These are phyloP conservation scores for Synanthedon andrenaeformis DNA, from an alignment of 2,888 invertebrate species.

Conservation along the genomic window DNA sequence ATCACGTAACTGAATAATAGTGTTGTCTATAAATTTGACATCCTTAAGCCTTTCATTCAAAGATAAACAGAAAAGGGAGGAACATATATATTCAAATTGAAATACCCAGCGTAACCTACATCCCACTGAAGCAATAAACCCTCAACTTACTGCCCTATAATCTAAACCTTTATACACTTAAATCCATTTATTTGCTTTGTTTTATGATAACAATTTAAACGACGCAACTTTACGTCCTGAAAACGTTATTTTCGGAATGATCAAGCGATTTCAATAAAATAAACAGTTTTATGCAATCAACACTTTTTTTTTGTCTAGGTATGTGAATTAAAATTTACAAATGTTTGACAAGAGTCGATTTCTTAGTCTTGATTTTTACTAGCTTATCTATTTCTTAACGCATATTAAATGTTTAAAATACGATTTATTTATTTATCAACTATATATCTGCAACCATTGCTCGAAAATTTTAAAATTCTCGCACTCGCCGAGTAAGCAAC, in stretches of 20 bases:
- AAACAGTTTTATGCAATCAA: background rate
- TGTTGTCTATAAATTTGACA: background rate
- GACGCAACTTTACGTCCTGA: conserved; percentile 3
- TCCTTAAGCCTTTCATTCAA: conserved; percentile 1
- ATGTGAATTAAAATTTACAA: too few species aligned
- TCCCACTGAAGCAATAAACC: conserved; percentile 25
- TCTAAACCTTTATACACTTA: conserved; percentile 17
- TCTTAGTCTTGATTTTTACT: too few species aligned
- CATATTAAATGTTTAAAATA: too few species aligned
- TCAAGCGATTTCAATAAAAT: conserved; percentile 6
- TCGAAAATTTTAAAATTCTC: too few species aligned
- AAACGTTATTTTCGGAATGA: conserved; percentile 9
- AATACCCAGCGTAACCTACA: conserved; percentile 20
- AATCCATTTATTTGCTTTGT: conserved; percentile 14
- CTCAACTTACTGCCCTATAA: conserved; percentile 19
- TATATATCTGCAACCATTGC: too few species aligned
- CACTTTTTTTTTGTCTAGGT: too few species aligned
- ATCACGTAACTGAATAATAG: too few species aligned
- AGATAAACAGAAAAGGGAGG: conserved; percentile 3
- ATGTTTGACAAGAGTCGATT: too few species aligned
- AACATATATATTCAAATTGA: conserved; percentile 13
- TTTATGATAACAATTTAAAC: conserved; percentile 7
- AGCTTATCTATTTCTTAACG: too few species aligned
- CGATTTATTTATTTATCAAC: too few species aligned
- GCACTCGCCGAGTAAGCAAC: too few species aligned